These are phyloP conservation scores for Belonocnema kinseyi DNA, from an alignment of 1,140 invertebrate genomes.

Conservation along the genomic window DNA sequence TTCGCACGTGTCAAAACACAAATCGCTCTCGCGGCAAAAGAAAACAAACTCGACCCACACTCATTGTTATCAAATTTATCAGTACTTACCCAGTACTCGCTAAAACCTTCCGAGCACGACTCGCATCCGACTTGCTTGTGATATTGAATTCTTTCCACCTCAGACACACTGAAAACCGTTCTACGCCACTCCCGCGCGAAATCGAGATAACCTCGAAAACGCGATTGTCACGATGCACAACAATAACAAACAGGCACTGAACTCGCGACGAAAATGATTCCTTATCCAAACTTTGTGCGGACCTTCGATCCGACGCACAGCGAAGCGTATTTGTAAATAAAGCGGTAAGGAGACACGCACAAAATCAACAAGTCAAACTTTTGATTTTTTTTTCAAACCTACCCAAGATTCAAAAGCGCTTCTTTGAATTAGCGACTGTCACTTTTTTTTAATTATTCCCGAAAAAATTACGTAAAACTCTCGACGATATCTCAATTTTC, in stretches of 20 bases:
- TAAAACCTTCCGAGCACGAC: constrained; percentile 45
- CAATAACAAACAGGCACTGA: background rate
- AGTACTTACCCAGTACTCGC: constrained; percentile 56
- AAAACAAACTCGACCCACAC: background rate
- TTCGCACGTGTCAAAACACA: background rate
- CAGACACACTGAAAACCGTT: background rate
- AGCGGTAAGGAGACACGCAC: background rate
- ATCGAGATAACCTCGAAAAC: background rate
- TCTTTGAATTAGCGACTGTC: no score
- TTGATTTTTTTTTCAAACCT: background rate
- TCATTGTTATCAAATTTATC: background rate
- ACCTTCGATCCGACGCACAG: constrained; percentile 17
- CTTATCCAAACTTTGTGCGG: background rate
- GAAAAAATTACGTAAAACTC: no score
- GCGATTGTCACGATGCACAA: background rate
- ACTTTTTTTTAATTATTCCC: no score
- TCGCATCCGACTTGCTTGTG: constrained; percentile 52
- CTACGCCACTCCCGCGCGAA: constrained; percentile 10
- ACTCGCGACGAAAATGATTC: background rate
- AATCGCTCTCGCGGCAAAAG: background rate
- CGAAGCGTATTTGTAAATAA: constrained; percentile 25
- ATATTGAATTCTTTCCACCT: constrained; percentile 52
- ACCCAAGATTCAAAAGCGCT: background rate
- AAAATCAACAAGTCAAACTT: constrained; percentile 2
- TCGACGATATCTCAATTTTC: no score